Conservation (phyloP, 2,113 vertebrate genomes). For the Amphiprion ocellaris region DNA sequence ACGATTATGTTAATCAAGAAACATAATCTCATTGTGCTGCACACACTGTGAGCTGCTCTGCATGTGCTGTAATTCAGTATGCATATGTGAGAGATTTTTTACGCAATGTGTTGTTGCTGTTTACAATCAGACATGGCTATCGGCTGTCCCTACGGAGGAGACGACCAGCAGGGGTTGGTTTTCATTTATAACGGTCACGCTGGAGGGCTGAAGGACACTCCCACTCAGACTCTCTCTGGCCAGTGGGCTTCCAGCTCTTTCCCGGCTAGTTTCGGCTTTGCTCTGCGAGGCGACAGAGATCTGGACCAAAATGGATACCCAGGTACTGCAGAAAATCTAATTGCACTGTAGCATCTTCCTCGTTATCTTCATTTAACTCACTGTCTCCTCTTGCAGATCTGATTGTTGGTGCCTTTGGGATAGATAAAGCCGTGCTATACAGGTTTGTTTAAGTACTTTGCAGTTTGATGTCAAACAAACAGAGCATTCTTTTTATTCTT, state of each 20-base stretch:
- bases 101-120: conserved; percentile 1
- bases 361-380: neutral
- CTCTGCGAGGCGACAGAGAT: conserved; percentile 89
- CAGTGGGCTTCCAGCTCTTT: conserved; percentile 84
- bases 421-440: conserved; percentile 89
- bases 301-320: conserved; percentile 93
- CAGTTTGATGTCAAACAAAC: neutral
- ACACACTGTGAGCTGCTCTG: too few species aligned
- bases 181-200: conserved; percentile 87
- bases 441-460: conserved; percentile 80
- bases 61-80: neutral
- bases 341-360: neutral
- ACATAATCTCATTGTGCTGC: neutral
- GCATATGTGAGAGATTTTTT: neutral
- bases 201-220: conserved; percentile 80
- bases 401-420: conserved; percentile 92
- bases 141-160: conserved; percentile 90
- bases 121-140: conserved; percentile 86
- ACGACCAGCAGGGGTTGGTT: conserved; percentile 88
- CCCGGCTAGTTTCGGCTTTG: conserved; percentile 90
- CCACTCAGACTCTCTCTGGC: conserved; percentile 89
- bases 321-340: conserved; percentile 76
- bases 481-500: neutral
- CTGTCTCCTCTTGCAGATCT: conserved; percentile 84
- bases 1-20: neutral